Evolutionary conservation across 92 coral and sea anemone species (phyloP).

Genomic region (Anthopleura xanthogrammica): DNA sequence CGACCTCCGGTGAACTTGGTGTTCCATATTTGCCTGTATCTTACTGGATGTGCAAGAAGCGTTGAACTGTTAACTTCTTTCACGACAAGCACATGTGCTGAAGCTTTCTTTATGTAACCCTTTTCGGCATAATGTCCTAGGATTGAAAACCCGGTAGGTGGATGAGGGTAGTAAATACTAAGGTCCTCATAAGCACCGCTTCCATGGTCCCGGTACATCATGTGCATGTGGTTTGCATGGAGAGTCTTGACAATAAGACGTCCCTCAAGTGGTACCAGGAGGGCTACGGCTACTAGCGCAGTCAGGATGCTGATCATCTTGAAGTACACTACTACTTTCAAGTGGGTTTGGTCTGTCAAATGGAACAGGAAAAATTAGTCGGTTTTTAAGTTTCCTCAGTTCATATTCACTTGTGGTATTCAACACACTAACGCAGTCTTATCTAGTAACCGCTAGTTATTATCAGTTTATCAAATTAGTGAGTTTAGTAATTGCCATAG

Average conservation of each 20-base stretch:
- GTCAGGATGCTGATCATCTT: slow-evolving; percentile 48
- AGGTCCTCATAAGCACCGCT: slow-evolving; percentile 59
- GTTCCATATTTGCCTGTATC: slow-evolving; percentile 62
- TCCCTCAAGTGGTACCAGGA: slow-evolving; percentile 58
- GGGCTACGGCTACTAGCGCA: slow-evolving; percentile 48
- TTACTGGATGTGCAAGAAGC: slow-evolving; percentile 55
- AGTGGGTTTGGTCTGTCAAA: background rate
- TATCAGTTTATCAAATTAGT: no score
- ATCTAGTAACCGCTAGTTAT: no score
- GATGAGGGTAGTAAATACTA: slow-evolving; percentile 74
- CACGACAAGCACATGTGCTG: slow-evolving; percentile 55
- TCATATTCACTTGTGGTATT: no score
- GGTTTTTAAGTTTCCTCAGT: no score
- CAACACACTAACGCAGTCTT: background rate
- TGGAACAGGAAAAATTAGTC: background rate
- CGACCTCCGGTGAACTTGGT: slow-evolving; percentile 22
- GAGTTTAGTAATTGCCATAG: no score
- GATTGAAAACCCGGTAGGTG: slow-evolving; percentile 64
- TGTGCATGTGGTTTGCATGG: slow-evolving; percentile 52
- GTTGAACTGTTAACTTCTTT: slow-evolving; percentile 56
- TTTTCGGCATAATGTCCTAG: slow-evolving; percentile 73
- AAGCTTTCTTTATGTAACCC: slow-evolving; percentile 11
- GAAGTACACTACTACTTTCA: background rate
- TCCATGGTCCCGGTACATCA: slow-evolving; percentile 52
- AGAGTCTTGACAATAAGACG: slow-evolving; percentile 44